Percentiles rank a stretch among this genome's conserved stretches.
phyloP scores from a whole-genome alignment of 2,113 vertebrate species.

The Amia ocellicauda region DNA sequence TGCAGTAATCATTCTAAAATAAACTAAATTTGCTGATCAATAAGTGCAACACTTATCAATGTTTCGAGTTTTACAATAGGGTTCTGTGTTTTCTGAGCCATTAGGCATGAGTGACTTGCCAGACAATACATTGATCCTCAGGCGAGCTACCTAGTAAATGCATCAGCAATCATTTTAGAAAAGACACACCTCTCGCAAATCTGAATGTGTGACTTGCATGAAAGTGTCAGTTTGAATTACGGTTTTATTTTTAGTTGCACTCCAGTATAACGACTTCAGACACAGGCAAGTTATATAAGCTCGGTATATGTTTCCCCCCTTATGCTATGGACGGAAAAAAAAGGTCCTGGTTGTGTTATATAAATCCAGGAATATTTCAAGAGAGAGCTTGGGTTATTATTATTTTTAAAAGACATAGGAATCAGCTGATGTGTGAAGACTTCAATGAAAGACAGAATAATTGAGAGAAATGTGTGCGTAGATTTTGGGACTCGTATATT shows the following conservation, averaged over 20 bases:
- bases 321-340: not conserved
- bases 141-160: conserved; percentile 47
- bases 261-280: not conserved
- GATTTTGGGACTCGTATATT: too few relatives aligned
- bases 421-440: too few relatives aligned
- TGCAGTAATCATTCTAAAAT: conserved; percentile 58
- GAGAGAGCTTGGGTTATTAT: too few relatives aligned
- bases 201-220: conserved; percentile 30
- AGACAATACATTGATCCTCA: conserved; percentile 61
- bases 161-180: conserved; percentile 52
- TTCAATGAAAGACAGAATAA: too few relatives aligned
- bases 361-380: too few relatives aligned
- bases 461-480: too few relatives aligned
- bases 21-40: conserved; percentile 73
- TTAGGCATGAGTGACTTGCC: conserved; percentile 63
- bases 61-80: conserved; percentile 58
- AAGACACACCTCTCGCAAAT: conserved; percentile 21
- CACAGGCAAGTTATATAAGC: not conserved
- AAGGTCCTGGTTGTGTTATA: too few relatives aligned
- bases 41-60: conserved; percentile 68
- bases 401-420: too few relatives aligned
- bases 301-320: too few relatives aligned
- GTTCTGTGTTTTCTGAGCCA: conserved; percentile 63
- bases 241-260: conserved; percentile 19
- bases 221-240: conserved; percentile 29